Evolutionary conservation across 1,140 invertebrate species (phyloP).

Genomic region (Ceratosolen solmsi): DNA sequence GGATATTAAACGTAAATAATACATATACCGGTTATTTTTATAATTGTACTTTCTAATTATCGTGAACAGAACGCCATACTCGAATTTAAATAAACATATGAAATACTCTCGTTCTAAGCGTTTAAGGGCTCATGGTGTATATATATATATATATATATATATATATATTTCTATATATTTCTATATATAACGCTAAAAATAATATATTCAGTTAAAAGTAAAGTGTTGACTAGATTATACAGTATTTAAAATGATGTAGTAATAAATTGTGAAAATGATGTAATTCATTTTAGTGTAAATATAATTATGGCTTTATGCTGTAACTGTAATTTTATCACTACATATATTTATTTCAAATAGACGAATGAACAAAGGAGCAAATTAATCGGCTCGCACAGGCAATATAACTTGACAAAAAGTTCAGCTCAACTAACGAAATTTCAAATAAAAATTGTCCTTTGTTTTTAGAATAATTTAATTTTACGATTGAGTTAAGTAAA

Average conservation of each 20-base stretch:
- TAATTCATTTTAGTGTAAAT: constrained; percentile 11
- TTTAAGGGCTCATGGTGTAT: background rate
- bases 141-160: too few relatives aligned
- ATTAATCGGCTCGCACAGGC: background rate
- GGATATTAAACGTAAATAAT: too few relatives aligned
- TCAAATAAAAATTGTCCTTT: background rate
- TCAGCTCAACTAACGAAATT: background rate
- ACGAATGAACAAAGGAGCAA: background rate
- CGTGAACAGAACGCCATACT: too few relatives aligned
- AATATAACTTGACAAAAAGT: background rate
- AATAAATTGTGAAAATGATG: constrained; percentile 14
- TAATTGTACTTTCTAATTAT: background rate
- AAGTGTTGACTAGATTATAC: constrained; percentile 10
- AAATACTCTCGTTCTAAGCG: background rate
- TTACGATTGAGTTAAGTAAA: background rate
- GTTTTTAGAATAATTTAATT: background rate
- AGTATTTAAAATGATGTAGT: constrained; percentile 1
- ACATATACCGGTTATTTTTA: background rate
- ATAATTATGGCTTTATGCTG: background rate
- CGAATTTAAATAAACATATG: background rate
- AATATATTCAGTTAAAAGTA: background rate
- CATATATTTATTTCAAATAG: background rate
- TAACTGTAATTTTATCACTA: background rate
- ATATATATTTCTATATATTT: too few relatives aligned
- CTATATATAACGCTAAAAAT: background rate